A percentile compares a stretch with the other conserved stretches of the same genome.
These are phyloP conservation scores for Lutraria lutraria DNA, from an alignment of 2,888 invertebrate species.

Conservation along the genomic window DNA sequence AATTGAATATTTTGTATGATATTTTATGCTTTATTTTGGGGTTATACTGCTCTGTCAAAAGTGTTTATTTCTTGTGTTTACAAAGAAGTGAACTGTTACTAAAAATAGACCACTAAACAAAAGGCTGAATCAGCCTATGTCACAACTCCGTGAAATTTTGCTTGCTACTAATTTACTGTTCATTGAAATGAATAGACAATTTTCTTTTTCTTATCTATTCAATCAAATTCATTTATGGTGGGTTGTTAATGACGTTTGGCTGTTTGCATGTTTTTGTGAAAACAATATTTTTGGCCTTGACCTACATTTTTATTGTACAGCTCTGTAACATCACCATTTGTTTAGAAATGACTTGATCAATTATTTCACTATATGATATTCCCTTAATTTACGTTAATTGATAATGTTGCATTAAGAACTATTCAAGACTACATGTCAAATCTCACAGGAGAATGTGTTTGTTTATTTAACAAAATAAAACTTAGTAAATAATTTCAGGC, in stretches of 20 bases:
- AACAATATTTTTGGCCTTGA: constrained; percentile 6
- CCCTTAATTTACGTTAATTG: too few species aligned
- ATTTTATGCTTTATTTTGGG: not conserved
- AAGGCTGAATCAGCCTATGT: constrained; percentile 46
- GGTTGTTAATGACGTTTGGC: not conserved
- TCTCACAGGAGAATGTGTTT: too few species aligned
- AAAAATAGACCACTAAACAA: constrained; percentile 61
- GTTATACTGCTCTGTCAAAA: not conserved
- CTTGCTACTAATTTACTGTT: constrained; percentile 11
- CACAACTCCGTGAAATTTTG: constrained; percentile 27
- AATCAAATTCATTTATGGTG: not conserved
- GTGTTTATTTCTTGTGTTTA: constrained; percentile 33
- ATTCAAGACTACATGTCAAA: too few species aligned
- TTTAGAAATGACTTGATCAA: too few species aligned
- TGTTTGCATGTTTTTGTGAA: not conserved
- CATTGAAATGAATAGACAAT: not conserved
- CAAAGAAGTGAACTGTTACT: constrained; percentile 54
- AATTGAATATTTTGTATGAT: not conserved
- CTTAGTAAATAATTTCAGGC: too few species aligned
- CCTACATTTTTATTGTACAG: not conserved
- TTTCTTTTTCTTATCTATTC: not conserved
- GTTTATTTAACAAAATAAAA: too few species aligned
- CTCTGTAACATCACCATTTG: too few species aligned
- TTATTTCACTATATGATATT: too few species aligned
- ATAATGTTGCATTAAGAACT: too few species aligned